Conservation (phyloP, 2,797 vertebrate species). For the Sebastes ruberrimus region DNA sequence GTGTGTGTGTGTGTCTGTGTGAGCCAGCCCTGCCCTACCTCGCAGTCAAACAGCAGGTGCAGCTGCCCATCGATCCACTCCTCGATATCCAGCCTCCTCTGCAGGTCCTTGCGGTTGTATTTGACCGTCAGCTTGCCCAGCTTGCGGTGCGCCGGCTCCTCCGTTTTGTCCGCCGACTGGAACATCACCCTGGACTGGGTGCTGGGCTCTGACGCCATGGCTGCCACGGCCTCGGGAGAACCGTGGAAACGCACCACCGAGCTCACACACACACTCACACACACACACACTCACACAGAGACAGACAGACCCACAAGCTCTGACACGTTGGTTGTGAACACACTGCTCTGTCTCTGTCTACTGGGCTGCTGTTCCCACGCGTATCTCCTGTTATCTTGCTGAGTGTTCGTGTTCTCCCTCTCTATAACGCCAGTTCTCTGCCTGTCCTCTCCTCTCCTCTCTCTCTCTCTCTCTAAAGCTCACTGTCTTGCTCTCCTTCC, state of each 20-base stretch:
- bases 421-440: constrained; percentile 54
- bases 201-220: constrained; percentile 87
- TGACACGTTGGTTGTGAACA: constrained; percentile 17
- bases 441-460: constrained; percentile 31
- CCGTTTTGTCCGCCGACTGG: constrained; percentile 83
- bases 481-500: constrained; percentile 60
- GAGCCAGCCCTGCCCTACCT: constrained; percentile 79
- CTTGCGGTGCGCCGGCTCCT: constrained; percentile 88
- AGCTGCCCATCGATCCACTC: constrained; percentile 94
- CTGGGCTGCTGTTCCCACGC: constrained; percentile 50
- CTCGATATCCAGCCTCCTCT: constrained; percentile 94
- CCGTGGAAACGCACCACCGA: constrained; percentile 59
- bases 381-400: constrained; percentile 60
- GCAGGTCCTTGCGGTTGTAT: constrained; percentile 94
- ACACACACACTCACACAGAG: constrained; percentile 12
- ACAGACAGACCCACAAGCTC: constrained; percentile 16
- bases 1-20: constrained; percentile 3
- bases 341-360: constrained; percentile 36
- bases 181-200: constrained; percentile 91
- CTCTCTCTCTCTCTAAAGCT: constrained; percentile 49
- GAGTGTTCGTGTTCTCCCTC: constrained; percentile 58
- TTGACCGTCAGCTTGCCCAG: constrained; percentile 94
- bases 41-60: constrained; percentile 93
- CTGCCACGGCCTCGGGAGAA: constrained; percentile 80
- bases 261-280: constrained; percentile 5